Evolutionary conservation across 2,888 invertebrate genomes (phyloP), one percentile per base, ranked within the genome.

Genomic region (Seladonia tumulorum): DNA sequence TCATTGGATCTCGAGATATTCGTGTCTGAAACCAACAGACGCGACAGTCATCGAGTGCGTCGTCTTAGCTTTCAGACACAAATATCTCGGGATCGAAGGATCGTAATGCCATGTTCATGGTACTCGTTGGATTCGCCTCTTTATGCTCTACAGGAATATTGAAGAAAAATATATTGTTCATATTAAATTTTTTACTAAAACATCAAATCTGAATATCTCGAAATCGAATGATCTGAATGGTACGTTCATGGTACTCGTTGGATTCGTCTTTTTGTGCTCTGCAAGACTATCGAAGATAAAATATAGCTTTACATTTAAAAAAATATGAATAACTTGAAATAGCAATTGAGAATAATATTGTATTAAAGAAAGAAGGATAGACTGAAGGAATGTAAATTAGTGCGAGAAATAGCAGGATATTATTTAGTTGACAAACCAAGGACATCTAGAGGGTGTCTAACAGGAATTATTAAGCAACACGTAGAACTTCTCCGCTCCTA

Each of bases 391-490:
- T 35, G 5, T 5, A 63, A 14, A 2, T 66, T 35, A 1, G 2
- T 12, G 8, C 2, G 18, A 3, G 66, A 66, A 18, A 18, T 18
- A 5, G 29, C 4, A 10, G 35, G 16, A 16, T 25, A 18, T 66
- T 66, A 22, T 35, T 35, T 22, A 22, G 18, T 35, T 10, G 35
- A 35, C 35, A 18, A 35, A 60, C 10, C 12, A 25, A 1, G 7
- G 60, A 60, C 12, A 10, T 3, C 35, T 35, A 8, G 60, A 16
- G 42, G 60, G 53, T 66, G 75, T 73, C 35, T 49, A 77, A n/a
- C 25, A 12, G 60, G 68, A 82, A 82, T 77, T 74, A 82, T 60
- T 57, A 60, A 83, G 53, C 49, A 71, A 81, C 47, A 25, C n/a
- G 63, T 35, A 14, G 25, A 73, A 49, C 49, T 74, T 47, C 68